phyloP scores from a whole-genome alignment of 2,888 invertebrate species.

The Dryococelus australis region DNA sequence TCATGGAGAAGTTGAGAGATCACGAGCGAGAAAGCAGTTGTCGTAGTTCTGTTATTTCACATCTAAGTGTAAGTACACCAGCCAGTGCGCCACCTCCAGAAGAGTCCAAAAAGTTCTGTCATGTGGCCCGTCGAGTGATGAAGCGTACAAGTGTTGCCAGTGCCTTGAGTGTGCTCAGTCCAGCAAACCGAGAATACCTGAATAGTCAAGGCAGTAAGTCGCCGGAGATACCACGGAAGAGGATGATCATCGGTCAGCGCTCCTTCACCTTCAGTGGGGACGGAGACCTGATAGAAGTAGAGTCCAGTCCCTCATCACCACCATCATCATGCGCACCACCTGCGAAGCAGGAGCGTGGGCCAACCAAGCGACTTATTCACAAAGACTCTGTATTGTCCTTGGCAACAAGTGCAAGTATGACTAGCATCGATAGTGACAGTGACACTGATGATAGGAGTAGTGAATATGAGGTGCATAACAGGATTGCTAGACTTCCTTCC shows the following conservation, averaged over 20 bases:
- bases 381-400: constrained; percentile 42
- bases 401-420: constrained; percentile 39
- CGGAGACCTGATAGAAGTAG: constrained; percentile 54
- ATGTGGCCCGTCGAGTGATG: constrained; percentile 51
- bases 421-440: constrained; percentile 43
- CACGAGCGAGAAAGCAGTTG: constrained; percentile 48
- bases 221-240: constrained; percentile 49
- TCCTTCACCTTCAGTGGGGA: constrained; percentile 55
- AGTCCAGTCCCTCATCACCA: not conserved
- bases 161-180: constrained; percentile 54
- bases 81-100: constrained; percentile 21
- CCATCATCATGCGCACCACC: not conserved
- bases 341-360: not conserved
- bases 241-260: constrained; percentile 55
- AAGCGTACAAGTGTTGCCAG: constrained; percentile 42
- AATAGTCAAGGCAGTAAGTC: constrained; percentile 54
- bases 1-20: constrained; percentile 66
- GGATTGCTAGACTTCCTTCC: not conserved
- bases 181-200: constrained; percentile 56
- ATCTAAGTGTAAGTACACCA: constrained; percentile 2
- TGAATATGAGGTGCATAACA: constrained; percentile 23
- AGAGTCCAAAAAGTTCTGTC: constrained; percentile 46
- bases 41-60: constrained; percentile 32
- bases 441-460: constrained; percentile 41
- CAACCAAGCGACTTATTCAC: constrained; percentile 38